phyloP scores from a whole-genome alignment of 2,797 vertebrate species.

The Saxicola maurus region DNA sequence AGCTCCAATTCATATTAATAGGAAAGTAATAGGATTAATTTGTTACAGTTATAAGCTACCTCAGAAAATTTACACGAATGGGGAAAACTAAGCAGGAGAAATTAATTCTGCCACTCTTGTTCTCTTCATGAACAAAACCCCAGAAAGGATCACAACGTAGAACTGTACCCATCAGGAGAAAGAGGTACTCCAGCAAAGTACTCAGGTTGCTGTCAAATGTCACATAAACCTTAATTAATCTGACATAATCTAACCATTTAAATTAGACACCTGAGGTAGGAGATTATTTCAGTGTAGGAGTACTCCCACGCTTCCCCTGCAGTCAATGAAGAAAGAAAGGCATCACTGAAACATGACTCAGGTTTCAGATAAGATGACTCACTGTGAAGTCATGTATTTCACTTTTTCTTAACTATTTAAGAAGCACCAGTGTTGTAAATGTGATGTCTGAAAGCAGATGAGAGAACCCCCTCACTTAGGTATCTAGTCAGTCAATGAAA shows the following conservation, averaged over 20 bases:
- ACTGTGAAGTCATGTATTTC: neutral
- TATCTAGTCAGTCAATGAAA: neutral
- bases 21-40: neutral
- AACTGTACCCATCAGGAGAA: neutral
- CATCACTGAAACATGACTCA: slow-evolving; percentile 33
- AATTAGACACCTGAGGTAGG: slow-evolving; percentile 7
- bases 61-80: neutral
- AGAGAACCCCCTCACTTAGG: neutral
- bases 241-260: slow-evolving; percentile 12
- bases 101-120: neutral
- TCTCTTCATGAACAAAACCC: neutral
- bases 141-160: neutral
- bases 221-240: slow-evolving; percentile 31
- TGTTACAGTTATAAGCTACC: neutral
- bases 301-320: slow-evolving; percentile 4
- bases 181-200: neutral
- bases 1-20: neutral
- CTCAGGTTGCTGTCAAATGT: neutral
- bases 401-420: slow-evolving; percentile 45
- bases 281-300: slow-evolving; percentile 13
- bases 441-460: neutral
- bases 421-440: neutral
- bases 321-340: slow-evolving; percentile 54
- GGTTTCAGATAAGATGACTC: slow-evolving; percentile 30
- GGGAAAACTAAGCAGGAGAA: neutral